Evolutionary conservation across 2,888 invertebrate species (phyloP).

Genomic region (Drosophila anomelani): DNA sequence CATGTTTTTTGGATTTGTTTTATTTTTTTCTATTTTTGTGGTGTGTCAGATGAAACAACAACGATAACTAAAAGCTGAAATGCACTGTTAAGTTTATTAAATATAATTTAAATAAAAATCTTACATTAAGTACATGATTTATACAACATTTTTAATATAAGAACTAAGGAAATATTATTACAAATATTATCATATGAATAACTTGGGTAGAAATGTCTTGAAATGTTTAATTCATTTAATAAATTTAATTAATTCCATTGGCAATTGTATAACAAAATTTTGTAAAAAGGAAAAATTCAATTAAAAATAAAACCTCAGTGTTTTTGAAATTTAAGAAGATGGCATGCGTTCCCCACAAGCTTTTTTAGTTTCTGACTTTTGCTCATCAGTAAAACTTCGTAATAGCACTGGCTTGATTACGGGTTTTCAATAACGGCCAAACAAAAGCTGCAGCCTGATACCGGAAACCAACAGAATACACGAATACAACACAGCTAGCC

Average conservation of each 20-base stretch:
- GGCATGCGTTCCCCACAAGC: background rate
- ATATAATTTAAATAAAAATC: background rate
- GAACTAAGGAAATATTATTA: too few species aligned
- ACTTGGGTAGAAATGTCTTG: background rate
- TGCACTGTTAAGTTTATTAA: background rate
- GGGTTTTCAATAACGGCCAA: constrained; percentile 13
- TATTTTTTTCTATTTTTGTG: background rate
- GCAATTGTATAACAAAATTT: background rate
- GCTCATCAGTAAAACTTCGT: background rate
- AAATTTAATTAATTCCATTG: too few species aligned
- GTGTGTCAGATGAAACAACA: background rate
- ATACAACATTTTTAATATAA: background rate
- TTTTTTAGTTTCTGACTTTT: background rate
- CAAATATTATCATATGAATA: background rate
- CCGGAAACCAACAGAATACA: constrained; percentile 1
- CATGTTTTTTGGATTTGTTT: background rate
- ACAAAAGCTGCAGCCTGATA: background rate
- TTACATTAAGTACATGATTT: background rate
- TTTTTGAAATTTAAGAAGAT: background rate
- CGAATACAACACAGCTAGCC: background rate
- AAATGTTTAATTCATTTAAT: background rate
- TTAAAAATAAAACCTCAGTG: background rate
- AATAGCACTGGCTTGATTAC: constrained; percentile 4
- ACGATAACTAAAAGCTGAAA: background rate
- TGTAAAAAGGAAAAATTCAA: background rate